These are phyloP conservation scores for Leucophenga varia DNA, from an alignment of 1,140 invertebrate species.

Conservation along the genomic window DNA sequence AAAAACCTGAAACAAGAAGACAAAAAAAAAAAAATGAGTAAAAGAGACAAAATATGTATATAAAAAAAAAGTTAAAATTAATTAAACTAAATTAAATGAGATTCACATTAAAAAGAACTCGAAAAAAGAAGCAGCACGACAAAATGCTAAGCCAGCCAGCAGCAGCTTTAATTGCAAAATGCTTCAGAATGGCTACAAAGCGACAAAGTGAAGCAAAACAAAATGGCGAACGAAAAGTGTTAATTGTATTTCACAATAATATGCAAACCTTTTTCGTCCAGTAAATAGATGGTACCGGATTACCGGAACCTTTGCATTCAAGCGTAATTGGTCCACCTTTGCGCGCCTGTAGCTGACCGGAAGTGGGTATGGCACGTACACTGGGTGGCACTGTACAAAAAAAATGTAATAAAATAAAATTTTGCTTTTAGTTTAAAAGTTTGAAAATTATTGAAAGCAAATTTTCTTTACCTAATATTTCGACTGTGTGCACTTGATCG, in stretches of 20 bases:
- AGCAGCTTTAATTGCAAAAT: too few relatives aligned
- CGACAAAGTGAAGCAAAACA: too few relatives aligned
- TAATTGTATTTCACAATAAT: too few relatives aligned
- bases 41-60: neutral
- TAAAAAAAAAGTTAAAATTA: conserved; percentile 20
- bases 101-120: conserved; percentile 28
- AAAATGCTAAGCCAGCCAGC: too few relatives aligned
- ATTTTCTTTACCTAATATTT: conserved; percentile 56
- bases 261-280: conserved; percentile 66
- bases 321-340: conserved; percentile 67
- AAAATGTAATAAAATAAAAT: conserved; percentile 2
- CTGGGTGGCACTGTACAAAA: conserved; percentile 61
- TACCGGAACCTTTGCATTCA: conserved; percentile 68
- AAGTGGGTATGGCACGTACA: conserved; percentile 63
- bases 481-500: conserved; percentile 61
- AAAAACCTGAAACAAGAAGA: neutral
- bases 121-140: conserved; percentile 7
- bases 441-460: too few relatives aligned
- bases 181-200: too few relatives aligned
- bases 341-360: conserved; percentile 63
- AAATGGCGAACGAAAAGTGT: too few relatives aligned
- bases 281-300: conserved; percentile 68
- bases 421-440: neutral
- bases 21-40: too few relatives aligned
- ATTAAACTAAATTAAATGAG: conserved; percentile 41